These are phyloP conservation scores for Trachymyrmex cornetzi DNA, from an alignment of 1,140 invertebrate species.

Conservation along the genomic window DNA sequence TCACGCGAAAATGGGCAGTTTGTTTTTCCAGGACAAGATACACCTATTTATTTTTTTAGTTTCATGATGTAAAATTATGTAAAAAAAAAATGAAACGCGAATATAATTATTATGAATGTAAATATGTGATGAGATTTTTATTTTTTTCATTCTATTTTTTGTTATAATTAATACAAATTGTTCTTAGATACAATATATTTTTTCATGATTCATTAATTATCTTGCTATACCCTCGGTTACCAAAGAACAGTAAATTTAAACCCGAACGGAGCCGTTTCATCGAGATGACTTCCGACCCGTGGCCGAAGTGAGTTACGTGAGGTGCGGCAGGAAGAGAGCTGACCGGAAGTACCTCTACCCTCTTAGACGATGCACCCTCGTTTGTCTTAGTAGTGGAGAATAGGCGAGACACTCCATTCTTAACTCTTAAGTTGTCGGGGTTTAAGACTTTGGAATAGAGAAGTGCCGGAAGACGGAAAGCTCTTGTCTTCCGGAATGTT, in stretches of 20 bases:
- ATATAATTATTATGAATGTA: not conserved
- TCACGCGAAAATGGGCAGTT: not conserved
- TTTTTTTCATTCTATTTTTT: not conserved
- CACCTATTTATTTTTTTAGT: not conserved
- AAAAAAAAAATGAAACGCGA: not conserved
- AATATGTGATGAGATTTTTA: not conserved
- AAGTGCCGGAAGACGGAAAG: conserved; percentile 44
- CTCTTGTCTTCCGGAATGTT: conserved; percentile 33
- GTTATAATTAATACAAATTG: not conserved
- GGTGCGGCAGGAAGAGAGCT: conserved; percentile 47
- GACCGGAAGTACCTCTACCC: conserved; percentile 61
- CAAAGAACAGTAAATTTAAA: conserved; percentile 64
- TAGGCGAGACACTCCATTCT: conserved; percentile 50
- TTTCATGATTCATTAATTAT: not conserved
- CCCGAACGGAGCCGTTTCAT: conserved; percentile 40
- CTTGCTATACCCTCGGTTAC: not conserved
- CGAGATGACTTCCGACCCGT: conserved; percentile 51
- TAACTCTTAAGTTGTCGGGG: conserved; percentile 43
- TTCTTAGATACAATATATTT: not conserved
- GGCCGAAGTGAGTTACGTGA: conserved; percentile 42
- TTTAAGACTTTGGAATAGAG: conserved; percentile 49
- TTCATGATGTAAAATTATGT: not conserved
- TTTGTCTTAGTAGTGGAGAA: conserved; percentile 59
- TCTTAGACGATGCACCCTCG: conserved; percentile 63
- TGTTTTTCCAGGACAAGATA: not conserved